phyloP scores from a whole-genome alignment of 2,113 vertebrate genomes.

The Tauraco erythrolophus region DNA sequence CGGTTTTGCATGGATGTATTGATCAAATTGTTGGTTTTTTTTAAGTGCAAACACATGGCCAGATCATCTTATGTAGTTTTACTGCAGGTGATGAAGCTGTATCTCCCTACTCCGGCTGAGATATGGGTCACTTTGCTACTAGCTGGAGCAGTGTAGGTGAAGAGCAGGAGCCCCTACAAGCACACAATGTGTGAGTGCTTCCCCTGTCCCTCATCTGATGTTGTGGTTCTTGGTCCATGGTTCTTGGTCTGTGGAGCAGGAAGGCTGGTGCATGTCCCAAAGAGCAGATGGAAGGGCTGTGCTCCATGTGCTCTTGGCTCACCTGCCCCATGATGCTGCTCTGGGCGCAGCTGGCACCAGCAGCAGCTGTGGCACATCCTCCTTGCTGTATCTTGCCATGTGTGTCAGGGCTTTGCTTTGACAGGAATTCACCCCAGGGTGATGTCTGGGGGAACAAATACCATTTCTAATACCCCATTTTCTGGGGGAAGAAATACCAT shows the following conservation, averaged over 20 bases:
- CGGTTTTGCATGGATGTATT: not conserved
- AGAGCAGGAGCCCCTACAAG: not conserved
- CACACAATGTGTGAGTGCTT: not conserved
- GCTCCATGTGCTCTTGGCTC: rapidly evolving
- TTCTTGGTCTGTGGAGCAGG: not conserved
- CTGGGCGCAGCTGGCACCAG: not conserved
- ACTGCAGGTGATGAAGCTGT: no score
- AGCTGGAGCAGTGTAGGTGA: no score
- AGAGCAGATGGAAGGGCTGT: not conserved
- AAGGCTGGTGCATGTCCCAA: not conserved
- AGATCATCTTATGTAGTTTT: no score
- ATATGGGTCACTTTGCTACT: no score
- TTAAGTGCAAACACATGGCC: not conserved
- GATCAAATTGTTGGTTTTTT: not conserved
- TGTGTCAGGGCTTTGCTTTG: not conserved
- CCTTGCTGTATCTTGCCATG: rapidly evolving
- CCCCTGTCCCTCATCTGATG: not conserved
- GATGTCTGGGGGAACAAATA: not conserved
- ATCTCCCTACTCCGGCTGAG: no score
- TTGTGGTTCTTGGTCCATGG: not conserved
- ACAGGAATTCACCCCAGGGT: not conserved
- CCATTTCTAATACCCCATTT: no score
- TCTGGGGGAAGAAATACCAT: no score
- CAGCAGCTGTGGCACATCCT: rapidly evolving
- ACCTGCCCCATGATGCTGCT: not conserved